Conservation (phyloP, 2,888 invertebrate species). For the Polyploca ridens region DNA sequence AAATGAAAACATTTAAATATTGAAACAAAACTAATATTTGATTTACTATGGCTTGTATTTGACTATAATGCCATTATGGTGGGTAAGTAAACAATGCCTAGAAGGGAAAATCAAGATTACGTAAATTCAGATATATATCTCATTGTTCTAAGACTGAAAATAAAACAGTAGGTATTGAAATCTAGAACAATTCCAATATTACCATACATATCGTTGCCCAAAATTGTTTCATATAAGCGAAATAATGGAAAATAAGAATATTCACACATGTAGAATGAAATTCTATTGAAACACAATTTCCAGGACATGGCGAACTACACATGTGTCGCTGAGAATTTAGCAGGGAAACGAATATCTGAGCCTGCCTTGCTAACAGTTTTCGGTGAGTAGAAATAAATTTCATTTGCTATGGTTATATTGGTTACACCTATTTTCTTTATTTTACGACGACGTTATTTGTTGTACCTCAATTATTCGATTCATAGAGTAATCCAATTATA, state of each 20-base stretch:
- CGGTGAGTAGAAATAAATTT: constrained; percentile 86
- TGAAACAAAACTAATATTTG: no score
- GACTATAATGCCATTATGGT: no score
- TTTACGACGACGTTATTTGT: no score
- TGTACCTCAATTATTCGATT: no score
- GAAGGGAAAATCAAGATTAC: no score
- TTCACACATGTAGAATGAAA: constrained; percentile 26
- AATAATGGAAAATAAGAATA: constrained; percentile 22
- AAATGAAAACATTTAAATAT: no score
- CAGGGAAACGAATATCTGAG: constrained; percentile 93
- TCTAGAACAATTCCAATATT: background rate
- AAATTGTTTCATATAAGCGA: constrained; percentile 28
- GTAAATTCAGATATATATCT: no score
- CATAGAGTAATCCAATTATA: no score
- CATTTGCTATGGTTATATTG: background rate
- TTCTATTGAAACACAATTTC: constrained; percentile 40
- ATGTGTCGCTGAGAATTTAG: constrained; percentile 97
- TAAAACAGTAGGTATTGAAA: background rate
- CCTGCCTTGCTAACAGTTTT: constrained; percentile 95
- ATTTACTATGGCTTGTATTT: no score
- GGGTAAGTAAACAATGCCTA: no score
- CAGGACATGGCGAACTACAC: constrained; percentile 98
- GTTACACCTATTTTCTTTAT: no score
- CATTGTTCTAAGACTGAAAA: background rate
- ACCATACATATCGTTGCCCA: background rate